Evolutionary conservation across 2,888 invertebrate genomes (phyloP), one percentile per base, ranked within the genome.

Genomic region (Selenia dentaria): DNA sequence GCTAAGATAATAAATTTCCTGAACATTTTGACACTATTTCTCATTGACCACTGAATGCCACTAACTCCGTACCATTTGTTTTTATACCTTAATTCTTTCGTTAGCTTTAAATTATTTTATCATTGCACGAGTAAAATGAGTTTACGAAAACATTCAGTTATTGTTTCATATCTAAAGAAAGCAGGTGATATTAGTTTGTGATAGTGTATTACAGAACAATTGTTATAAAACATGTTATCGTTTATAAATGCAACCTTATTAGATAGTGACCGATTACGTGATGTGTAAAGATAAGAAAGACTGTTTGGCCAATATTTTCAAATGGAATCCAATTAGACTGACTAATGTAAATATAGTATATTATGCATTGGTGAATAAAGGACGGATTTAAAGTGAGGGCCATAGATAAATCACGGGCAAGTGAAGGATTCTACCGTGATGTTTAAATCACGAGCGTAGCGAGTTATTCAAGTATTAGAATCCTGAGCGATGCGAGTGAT

Each of bases 81-180:
- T 46, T n/a, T 46, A 46, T 46, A 46, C 24, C 6, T 12, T 2
- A 6, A 25, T 11, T 33, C 11, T 29, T 40, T 31, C 29, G n/a
- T 29, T 35, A 40, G 3, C 13, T 18, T 28, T 11, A 26, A 31
- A 27, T n/a, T 6, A 6, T 0, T 14, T 46, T 35, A 45, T 45
- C 45, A 20, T 25, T 29, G 25, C 9, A n/a, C 13, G 3, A 27
- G 9, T n/a, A 3, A 34, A 12, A 6, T 16, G 25, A 26, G 6
- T 20, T 46, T 46, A 31, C 35, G 34, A 36, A 46, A 46, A 20
- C 26, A 20, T 18, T 25, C 25, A 4, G 9, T 25, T 0, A n/a
- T 43, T 16, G 2, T 18, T 18, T 32, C 16, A 11, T 22, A 22
- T 22, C 18, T 5, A 31, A 18, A 9, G 8, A 26, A 25, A 1